A percentile compares a stretch with the other conserved stretches of the same genome.
phyloP scores from a whole-genome alignment of 30 jellyfish, hydroid and myxozoan species.

The Chironex yamaguchii region DNA sequence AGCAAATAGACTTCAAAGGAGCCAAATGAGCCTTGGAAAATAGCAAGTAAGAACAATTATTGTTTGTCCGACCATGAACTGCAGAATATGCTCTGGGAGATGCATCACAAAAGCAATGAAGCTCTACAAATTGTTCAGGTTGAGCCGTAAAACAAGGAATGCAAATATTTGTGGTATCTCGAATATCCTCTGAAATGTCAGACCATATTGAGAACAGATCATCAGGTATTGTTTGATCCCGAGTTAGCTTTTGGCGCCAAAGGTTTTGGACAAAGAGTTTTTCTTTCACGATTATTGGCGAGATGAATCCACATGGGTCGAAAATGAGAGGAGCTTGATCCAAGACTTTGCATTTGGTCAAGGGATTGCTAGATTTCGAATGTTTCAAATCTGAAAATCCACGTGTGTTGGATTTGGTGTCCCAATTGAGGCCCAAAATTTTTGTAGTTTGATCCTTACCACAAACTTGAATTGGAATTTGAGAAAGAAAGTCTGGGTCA shows the following conservation, averaged over 20 bases:
- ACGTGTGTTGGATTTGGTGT: constrained; percentile 3
- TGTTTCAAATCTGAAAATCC: background rate
- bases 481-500: background rate
- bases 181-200: background rate
- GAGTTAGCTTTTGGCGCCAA: constrained; percentile 9
- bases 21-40: too few species aligned
- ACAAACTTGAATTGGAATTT: background rate
- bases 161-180: background rate
- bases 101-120: constrained; percentile 19
- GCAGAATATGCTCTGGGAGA: background rate
- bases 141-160: constrained; percentile 30
- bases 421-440: constrained; percentile 49
- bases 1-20: too few species aligned
- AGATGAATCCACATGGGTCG: constrained; percentile 13
- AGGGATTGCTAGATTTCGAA: background rate
- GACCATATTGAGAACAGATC: too few species aligned
- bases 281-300: background rate
- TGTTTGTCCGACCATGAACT: constrained; percentile 1
- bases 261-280: constrained; percentile 30
- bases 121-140: background rate
- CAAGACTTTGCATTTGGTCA: constrained; percentile 31
- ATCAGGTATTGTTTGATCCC: too few species aligned
- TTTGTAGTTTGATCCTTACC: background rate
- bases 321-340: constrained; percentile 13
- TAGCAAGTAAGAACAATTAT: too few species aligned